phyloP scores from a whole-genome alignment of 2,888 invertebrate genomes.

The Drosophila eohydei region DNA sequence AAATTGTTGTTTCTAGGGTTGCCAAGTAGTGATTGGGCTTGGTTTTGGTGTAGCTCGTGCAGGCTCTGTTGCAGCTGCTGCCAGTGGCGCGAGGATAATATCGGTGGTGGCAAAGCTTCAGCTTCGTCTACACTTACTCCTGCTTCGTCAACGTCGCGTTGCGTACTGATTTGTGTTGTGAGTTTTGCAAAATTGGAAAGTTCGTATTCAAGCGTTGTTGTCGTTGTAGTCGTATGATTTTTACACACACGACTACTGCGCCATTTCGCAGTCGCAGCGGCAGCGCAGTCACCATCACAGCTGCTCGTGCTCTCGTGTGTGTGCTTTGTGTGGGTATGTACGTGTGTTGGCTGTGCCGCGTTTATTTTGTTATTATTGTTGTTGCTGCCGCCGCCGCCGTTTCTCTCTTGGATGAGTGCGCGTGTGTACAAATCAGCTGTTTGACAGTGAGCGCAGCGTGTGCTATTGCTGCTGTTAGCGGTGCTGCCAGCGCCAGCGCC shows the following conservation, averaged over 20 bases:
- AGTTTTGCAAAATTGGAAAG: constrained; percentile 83
- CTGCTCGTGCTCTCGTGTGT: constrained; percentile 45
- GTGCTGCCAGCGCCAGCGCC: constrained; percentile 35
- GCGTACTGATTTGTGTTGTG: constrained; percentile 82
- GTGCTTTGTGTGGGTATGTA: constrained; percentile 53
- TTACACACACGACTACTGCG: constrained; percentile 79
- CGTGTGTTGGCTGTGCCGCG: constrained; percentile 45
- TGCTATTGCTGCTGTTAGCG: constrained; percentile 45
- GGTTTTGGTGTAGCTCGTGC: constrained; percentile 52
- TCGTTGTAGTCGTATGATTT: constrained; percentile 83
- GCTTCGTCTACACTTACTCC: constrained; percentile 32
- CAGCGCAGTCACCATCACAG: constrained; percentile 23
- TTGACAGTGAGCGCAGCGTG: constrained; percentile 58
- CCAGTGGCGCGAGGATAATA: constrained; percentile 62
- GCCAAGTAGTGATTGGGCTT: constrained; percentile 27
- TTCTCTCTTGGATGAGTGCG: constrained; percentile 43
- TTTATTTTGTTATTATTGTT: constrained; percentile 57
- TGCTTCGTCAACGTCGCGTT: constrained; percentile 77
- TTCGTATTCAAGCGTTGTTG: constrained; percentile 84
- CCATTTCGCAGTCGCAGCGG: constrained; percentile 52
- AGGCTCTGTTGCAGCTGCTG: constrained; percentile 61
- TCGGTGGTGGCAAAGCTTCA: constrained; percentile 51
- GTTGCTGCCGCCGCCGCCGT: constrained; percentile 16
- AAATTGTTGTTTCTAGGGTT: constrained; percentile 23
- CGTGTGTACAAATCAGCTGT: constrained; percentile 72